Conservation (phyloP, 2,888 invertebrate genomes). For the Tinea trinotella region DNA sequence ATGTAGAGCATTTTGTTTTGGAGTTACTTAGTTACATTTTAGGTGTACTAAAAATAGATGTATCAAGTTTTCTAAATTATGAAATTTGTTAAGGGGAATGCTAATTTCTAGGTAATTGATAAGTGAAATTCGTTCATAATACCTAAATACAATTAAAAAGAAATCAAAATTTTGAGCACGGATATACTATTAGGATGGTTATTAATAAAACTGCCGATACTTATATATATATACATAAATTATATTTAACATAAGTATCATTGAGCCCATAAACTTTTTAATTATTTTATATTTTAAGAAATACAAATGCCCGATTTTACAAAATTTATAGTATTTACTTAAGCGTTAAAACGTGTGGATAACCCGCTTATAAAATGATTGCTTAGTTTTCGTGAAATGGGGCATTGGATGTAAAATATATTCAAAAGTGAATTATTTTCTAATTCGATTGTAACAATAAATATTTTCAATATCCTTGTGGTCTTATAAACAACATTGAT, state of each 20-base stretch:
- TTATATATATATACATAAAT: slow-evolving; percentile 27
- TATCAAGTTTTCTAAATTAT: slow-evolving; percentile 70
- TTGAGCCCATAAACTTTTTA: slow-evolving; percentile 4
- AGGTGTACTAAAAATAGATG: slow-evolving; percentile 65
- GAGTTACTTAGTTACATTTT: slow-evolving; percentile 63
- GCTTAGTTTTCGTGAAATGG: too few species aligned
- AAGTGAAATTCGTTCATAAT: slow-evolving; percentile 60
- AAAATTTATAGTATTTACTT: too few species aligned
- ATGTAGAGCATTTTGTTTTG: slow-evolving; percentile 67
- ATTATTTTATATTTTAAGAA: slow-evolving; percentile 11
- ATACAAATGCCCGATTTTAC: too few species aligned
- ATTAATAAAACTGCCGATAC: slow-evolving; percentile 63
- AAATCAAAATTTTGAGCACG: slow-evolving; percentile 60
- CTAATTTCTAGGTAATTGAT: slow-evolving; percentile 64
- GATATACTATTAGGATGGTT: slow-evolving; percentile 64
- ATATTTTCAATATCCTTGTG: slow-evolving; percentile 68
- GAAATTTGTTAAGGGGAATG: slow-evolving; percentile 56
- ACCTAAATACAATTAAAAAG: slow-evolving; percentile 37
- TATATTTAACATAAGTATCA: slow-evolving; percentile 1
- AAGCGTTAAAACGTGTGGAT: too few species aligned
- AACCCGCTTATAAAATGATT: too few species aligned
- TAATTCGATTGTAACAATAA: slow-evolving; percentile 32
- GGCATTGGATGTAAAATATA: slow-evolving; percentile 37
- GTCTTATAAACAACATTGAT: slow-evolving; percentile 63
- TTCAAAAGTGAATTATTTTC: slow-evolving; percentile 38